A percentile compares a stretch with the other conserved stretches of the same genome.
phyloP scores from a whole-genome alignment of 2,113 vertebrate species.

The Carassius gibelio region DNA sequence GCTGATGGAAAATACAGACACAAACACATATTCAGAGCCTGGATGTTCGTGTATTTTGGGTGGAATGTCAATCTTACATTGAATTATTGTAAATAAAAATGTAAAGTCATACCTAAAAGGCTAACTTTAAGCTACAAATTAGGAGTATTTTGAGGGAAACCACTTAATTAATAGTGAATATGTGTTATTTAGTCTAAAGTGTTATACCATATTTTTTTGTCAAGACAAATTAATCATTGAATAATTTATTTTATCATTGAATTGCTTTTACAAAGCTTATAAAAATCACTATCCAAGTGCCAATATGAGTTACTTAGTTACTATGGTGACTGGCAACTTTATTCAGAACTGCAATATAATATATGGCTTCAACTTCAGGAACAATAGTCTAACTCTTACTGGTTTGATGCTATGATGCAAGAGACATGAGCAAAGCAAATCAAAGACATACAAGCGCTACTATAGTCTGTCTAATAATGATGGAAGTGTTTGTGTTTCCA shows the following conservation, averaged over 20 bases:
- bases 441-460: not conserved
- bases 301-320: not conserved
- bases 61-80: not conserved
- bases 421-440: not conserved
- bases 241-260: not conserved
- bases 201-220: too few relatives aligned
- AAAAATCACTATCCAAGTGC: not conserved
- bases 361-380: not conserved
- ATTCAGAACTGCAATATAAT: not conserved
- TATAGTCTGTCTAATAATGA: slow-evolving; percentile 6
- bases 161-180: not conserved
- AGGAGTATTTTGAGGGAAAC: not conserved
- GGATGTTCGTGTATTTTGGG: not conserved
- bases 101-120: too few relatives aligned
- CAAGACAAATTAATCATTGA: not conserved
- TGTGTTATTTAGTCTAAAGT: too few relatives aligned
- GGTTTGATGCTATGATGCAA: not conserved
- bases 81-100: too few relatives aligned
- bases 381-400: not conserved
- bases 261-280: not conserved
- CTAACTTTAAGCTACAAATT: too few relatives aligned
- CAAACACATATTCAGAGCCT: not conserved
- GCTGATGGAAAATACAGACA: not conserved
- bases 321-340: not conserved
- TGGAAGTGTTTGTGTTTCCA: not conserved